Percentiles rank a stretch among this genome's conserved stretches.
Evolutionary conservation across 2,113 vertebrate species (phyloP).

Genomic region (Poeciliopsis occidentalis): DNA sequence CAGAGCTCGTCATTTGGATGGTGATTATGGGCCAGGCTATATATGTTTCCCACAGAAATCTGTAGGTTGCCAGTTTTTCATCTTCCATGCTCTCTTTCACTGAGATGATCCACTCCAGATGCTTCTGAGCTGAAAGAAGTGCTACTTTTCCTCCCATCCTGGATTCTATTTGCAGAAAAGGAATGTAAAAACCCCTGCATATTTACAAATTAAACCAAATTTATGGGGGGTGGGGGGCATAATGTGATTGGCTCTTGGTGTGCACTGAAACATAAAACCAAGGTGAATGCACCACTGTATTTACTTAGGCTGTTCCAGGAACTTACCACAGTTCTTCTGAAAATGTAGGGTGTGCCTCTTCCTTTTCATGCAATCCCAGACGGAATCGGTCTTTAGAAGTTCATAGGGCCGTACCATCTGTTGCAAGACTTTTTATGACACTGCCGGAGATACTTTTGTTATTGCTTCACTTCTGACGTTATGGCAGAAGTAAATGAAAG

Average conservation of each 20-base stretch:
- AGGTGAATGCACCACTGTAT: neutral
- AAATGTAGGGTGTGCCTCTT: neutral
- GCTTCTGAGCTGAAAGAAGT: neutral
- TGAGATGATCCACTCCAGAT: neutral
- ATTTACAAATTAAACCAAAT: neutral
- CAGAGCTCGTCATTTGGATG: neutral
- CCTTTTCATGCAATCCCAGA: neutral
- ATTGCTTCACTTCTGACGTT: neutral
- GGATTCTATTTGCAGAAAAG: neutral
- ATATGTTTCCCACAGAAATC: neutral
- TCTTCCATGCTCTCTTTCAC: neutral
- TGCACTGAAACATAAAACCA: neutral
- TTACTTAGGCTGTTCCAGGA: neutral
- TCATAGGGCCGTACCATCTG: neutral
- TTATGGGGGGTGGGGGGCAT: neutral
- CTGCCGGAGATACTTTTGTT: neutral
- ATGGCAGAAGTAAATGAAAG: neutral
- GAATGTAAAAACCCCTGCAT: neutral
- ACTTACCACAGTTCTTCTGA: neutral
- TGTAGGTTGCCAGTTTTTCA: neutral
- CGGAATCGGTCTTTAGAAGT: neutral
- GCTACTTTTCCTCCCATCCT: no score
- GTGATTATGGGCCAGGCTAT: neutral
- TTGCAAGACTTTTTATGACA: neutral
- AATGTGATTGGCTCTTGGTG: neutral